Evolutionary conservation across 2,797 vertebrate species (phyloP), one percentile per base, ranked within the genome.

Genomic region (Enteromius argenteus): DNA sequence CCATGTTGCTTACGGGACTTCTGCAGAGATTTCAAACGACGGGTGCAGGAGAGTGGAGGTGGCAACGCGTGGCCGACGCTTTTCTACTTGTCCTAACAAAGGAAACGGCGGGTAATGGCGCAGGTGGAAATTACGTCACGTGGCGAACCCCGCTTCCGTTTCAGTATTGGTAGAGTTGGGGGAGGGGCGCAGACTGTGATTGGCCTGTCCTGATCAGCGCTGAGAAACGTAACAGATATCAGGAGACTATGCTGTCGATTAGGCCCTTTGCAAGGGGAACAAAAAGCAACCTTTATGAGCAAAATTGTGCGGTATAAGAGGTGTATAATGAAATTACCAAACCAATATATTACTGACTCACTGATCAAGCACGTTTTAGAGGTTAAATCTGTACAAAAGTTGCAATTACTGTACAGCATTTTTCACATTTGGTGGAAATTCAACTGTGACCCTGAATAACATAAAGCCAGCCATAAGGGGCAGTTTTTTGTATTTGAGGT

Each of bases 51-150:
- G 30, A 23, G 44, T 39, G 75, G 0, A 27, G 27, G 4, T 0
- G 37, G 8, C 58, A 27, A 51, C 3, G 46, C 13, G 58, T 14
- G 46, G 46, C 27, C 23, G 19, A 4, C 7, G 32, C 58, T 71
- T 42, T 62, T 42, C n/a, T 39, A 62, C 49, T 13, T 1, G 9
- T 9, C 14, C 3, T n/a, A 66, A 87, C 80, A 71, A 87, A 89
- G 69, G 51, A 60, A 37, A 53, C 35, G 0, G 46, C 62, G 11
- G 72, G 1, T 37, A 53, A 78, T 37, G 39, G 39, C n/a, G 32
- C 62, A 27, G 62, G 6, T 30, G 69, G 87, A 75, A 71, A 21
- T 84, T 71, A 71, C 78, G 78, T 72, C 44, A 37, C 0, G 0
- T 0, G 5, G 14, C 1, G n/a, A 15, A 13, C 30, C 6, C 37